These are phyloP conservation scores for Drosophila helvetica DNA, from an alignment of 2,888 invertebrate genomes.

Conservation along the genomic window DNA sequence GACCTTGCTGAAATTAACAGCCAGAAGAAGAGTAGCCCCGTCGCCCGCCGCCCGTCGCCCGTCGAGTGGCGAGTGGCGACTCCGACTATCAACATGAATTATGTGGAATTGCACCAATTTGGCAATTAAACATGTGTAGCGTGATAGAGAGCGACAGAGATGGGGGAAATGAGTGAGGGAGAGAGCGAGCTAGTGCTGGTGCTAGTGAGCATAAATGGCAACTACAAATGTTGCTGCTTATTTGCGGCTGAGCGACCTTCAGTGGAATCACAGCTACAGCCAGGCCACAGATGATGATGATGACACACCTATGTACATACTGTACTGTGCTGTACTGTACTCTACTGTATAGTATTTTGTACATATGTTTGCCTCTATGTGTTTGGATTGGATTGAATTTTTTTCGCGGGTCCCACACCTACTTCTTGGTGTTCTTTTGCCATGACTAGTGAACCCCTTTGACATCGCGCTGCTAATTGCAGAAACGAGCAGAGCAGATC, in stretches of 20 bases:
- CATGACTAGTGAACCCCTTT: slow-evolving; percentile 68
- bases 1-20: slow-evolving; percentile 64
- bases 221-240: slow-evolving; percentile 37
- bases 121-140: slow-evolving; percentile 75
- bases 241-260: slow-evolving; percentile 59
- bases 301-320: slow-evolving; percentile 67
- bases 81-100: slow-evolving; percentile 65
- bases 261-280: slow-evolving; percentile 63
- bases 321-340: slow-evolving; percentile 12
- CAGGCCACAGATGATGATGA: slow-evolving; percentile 59
- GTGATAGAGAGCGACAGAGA: slow-evolving; percentile 33
- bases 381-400: slow-evolving; percentile 35
- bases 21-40: slow-evolving; percentile 31
- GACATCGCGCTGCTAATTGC: slow-evolving; percentile 74
- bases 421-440: slow-evolving; percentile 53
- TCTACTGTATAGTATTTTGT: slow-evolving; percentile 34
- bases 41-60: slow-evolving; percentile 12
- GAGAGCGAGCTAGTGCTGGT: background rate
- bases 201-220: slow-evolving; percentile 68
- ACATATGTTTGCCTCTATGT: slow-evolving; percentile 6
- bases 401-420: slow-evolving; percentile 68
- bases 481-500: slow-evolving; percentile 55
- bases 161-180: slow-evolving; percentile 26
- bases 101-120: slow-evolving; percentile 79
- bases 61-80: slow-evolving; percentile 10